These are phyloP conservation scores for Gerris lacustris DNA, from an alignment of 2,888 invertebrate genomes.

Conservation along the genomic window DNA sequence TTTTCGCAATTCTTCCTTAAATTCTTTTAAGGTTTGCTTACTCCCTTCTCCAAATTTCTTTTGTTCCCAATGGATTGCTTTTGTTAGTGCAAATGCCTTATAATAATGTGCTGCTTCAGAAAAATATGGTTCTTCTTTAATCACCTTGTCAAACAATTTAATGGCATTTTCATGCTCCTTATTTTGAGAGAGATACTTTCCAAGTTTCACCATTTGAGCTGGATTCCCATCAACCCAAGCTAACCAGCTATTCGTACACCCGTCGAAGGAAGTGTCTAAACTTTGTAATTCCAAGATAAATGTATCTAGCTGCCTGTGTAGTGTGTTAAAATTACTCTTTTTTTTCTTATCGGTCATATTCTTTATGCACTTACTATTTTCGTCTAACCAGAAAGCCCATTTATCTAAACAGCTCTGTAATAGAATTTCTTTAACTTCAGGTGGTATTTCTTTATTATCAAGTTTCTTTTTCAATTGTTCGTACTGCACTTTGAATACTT, in stretches of 20 bases:
- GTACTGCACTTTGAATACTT: conserved; percentile 26
- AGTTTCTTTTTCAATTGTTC: conserved; percentile 22
- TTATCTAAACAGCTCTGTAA: conserved; percentile 27
- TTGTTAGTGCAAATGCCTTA: conserved; percentile 28
- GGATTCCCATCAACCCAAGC: not conserved
- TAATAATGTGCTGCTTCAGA: conserved; percentile 33
- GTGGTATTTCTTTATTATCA: conserved; percentile 19
- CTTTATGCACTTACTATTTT: conserved; percentile 21
- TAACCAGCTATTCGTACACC: not conserved
- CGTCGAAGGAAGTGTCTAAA: not conserved
- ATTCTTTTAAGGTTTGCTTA: not conserved
- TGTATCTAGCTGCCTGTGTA: not conserved
- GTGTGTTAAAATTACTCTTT: not conserved
- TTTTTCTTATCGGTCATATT: not conserved
- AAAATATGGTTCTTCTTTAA: conserved; percentile 30
- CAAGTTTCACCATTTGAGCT: conserved; percentile 3
- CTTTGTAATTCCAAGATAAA: not conserved
- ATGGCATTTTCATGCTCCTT: conserved; percentile 26
- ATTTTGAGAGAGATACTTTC: conserved; percentile 4
- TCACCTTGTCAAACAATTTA: conserved; percentile 29
- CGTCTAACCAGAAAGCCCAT: conserved; percentile 33
- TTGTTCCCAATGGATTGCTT: conserved; percentile 11
- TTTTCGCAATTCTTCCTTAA: not conserved
- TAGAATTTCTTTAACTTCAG: conserved; percentile 25
- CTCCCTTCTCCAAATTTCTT: not conserved